phyloP scores from a whole-genome alignment of 1,140 invertebrate species.

The Maconellicoccus hirsutus region DNA sequence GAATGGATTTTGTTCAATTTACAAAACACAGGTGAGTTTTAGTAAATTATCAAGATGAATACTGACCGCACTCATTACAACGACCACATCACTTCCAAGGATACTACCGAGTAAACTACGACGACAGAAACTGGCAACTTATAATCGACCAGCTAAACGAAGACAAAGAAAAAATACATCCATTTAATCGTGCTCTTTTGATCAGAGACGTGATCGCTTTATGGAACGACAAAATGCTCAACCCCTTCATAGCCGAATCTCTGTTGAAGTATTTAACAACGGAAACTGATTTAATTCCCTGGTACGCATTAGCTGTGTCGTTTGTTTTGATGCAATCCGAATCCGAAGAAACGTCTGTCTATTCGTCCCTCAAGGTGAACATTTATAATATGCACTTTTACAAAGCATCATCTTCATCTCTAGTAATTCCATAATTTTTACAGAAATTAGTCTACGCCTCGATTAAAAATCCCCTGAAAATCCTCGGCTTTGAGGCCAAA shows the following conservation, averaged over 20 bases:
- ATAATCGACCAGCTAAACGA: conserved; percentile 24
- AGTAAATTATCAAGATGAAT: too few species aligned
- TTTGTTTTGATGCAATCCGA: too few species aligned
- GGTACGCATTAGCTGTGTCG: conserved; percentile 41
- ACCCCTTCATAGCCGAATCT: conserved; percentile 37
- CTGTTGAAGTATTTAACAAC: conserved; percentile 37
- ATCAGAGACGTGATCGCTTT: conserved; percentile 49
- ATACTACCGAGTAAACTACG: conserved; percentile 46
- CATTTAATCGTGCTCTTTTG: conserved; percentile 41
- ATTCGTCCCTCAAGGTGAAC: too few species aligned
- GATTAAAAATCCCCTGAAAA: not conserved
- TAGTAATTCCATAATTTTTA: too few species aligned
- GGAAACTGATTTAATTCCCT: conserved; percentile 44
- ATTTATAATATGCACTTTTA: too few species aligned
- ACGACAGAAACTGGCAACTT: conserved; percentile 38
- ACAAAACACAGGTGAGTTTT: conserved; percentile 48
- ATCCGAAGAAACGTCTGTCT: too few species aligned
- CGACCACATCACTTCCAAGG: conserved; percentile 29
- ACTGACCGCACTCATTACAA: too few species aligned
- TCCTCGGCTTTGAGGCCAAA: not conserved
- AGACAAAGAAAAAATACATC: conserved; percentile 18
- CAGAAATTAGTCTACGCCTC: too few species aligned
- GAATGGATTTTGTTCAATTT: conserved; percentile 71
- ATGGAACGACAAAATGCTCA: conserved; percentile 35
- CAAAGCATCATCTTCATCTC: too few species aligned